Evolutionary conservation across 1,140 invertebrate species (phyloP).

Genomic region (Globodera rostochiensis): DNA sequence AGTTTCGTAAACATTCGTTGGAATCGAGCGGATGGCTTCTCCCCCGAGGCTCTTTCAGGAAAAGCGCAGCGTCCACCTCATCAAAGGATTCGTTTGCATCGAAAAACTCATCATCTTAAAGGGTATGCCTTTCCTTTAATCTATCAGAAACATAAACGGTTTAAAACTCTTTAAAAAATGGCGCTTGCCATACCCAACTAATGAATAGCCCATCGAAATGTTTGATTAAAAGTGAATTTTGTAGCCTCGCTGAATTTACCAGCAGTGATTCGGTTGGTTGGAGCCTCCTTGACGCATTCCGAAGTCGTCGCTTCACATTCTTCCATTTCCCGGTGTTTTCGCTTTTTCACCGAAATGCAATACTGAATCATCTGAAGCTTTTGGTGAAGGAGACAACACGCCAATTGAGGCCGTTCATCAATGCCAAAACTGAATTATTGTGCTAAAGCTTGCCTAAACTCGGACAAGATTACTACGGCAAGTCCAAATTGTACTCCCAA

Average conservation of each 20-base stretch:
- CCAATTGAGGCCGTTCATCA: slow-evolving; percentile 71
- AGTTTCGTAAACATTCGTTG: slow-evolving; percentile 49
- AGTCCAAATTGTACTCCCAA: slow-evolving; percentile 45
- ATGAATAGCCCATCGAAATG: no score
- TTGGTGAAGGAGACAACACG: slow-evolving; percentile 87
- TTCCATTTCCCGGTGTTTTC: slow-evolving; percentile 61
- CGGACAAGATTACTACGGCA: slow-evolving; percentile 39
- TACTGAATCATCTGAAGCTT: slow-evolving; percentile 95
- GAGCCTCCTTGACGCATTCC: not conserved
- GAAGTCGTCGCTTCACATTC: not conserved
- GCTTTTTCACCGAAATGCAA: slow-evolving; percentile 80
- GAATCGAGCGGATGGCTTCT: slow-evolving; percentile 65
- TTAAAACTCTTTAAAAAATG: no score
- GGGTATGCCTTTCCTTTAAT: not conserved
- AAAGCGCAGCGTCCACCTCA: slow-evolving; percentile 64
- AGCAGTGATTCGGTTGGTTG: slow-evolving; percentile 3
- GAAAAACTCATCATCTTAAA: slow-evolving; percentile 71
- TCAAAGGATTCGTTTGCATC: slow-evolving; percentile 51
- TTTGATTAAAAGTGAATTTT: not conserved
- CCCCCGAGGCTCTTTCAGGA: slow-evolving; percentile 73
- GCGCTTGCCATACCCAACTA: no score
- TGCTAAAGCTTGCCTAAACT: not conserved
- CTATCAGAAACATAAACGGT: no score
- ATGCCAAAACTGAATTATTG: slow-evolving; percentile 34
- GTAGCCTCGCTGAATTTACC: slow-evolving; percentile 19